phyloP scores from a whole-genome alignment of 92 coral and sea anemone genomes.

The Porites rus region DNA sequence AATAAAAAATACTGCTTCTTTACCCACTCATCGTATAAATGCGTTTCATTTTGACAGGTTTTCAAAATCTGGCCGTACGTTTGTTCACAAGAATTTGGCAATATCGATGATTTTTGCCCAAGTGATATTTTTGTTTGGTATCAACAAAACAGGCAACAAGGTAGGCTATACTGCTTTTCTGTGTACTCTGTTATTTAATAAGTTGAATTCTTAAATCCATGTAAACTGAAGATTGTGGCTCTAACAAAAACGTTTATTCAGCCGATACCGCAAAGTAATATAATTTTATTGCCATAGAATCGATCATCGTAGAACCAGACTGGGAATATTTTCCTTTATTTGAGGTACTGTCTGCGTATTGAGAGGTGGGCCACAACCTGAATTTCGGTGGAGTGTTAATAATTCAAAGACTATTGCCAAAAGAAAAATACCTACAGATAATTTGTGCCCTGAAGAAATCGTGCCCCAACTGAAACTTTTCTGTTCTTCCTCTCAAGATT shows the following conservation, averaged over 20 bases:
- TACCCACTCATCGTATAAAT: neutral
- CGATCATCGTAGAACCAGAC: too few species aligned
- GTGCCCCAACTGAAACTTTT: too few species aligned
- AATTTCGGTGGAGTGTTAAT: too few species aligned
- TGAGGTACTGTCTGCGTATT: too few species aligned
- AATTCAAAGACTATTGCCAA: too few species aligned
- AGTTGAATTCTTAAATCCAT: neutral
- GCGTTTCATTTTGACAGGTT: constrained; percentile 54
- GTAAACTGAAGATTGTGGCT: neutral
- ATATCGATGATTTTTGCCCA: constrained; percentile 91
- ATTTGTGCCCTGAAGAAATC: too few species aligned
- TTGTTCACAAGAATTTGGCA: constrained; percentile 89
- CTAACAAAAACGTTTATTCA: neutral
- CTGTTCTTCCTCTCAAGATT: too few species aligned
- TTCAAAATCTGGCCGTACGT: constrained; percentile 87
- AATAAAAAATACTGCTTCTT: neutral
- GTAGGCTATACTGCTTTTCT: constrained; percentile 28
- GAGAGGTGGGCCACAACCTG: too few species aligned
- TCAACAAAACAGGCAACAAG: constrained; percentile 84
- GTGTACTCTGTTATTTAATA: neutral
- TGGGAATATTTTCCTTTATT: too few species aligned
- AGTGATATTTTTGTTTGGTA: constrained; percentile 88
- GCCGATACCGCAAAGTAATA: neutral
- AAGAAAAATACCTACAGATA: too few species aligned
- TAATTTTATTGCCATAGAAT: too few species aligned